Conservation (phyloP, 2,797 vertebrate species). For the Peromyscus attwateri region DNA sequence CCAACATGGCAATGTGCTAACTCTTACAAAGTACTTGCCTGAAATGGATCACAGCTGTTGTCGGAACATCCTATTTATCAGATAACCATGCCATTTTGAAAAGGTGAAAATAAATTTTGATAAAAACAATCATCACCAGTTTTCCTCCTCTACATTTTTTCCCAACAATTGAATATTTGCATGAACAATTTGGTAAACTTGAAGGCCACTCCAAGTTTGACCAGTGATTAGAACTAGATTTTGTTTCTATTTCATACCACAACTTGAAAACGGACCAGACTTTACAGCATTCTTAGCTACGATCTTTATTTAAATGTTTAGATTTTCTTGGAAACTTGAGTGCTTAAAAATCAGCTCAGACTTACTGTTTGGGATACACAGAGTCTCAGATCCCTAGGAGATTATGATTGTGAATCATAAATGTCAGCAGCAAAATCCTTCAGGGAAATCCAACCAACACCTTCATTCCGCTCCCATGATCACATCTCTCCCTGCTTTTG, state of each 20-base stretch:
- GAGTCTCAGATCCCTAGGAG: constrained; percentile 50
- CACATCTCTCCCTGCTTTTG: not conserved
- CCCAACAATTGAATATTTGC: constrained; percentile 9
- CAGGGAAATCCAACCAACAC: not conserved
- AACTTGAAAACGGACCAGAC: not conserved
- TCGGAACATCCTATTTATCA: not conserved
- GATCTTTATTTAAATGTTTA: not conserved
- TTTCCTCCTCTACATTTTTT: not conserved
- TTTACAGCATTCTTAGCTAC: not conserved
- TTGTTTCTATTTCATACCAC: constrained; percentile 51
- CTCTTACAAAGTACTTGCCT: constrained; percentile 49
- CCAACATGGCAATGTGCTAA: constrained; percentile 19
- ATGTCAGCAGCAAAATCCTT: constrained; percentile 37
- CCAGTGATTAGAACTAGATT: constrained; percentile 35
- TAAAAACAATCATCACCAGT: not conserved
- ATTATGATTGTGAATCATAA: not conserved
- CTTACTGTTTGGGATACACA: not conserved
- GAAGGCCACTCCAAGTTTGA: constrained; percentile 16
- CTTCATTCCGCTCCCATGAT: not conserved
- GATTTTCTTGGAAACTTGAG: not conserved
- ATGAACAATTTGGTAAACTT: constrained; percentile 29
- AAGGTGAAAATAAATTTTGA: constrained; percentile 37
- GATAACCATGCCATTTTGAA: constrained; percentile 43
- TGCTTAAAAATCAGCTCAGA: constrained; percentile 49
- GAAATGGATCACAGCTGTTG: not conserved